These are phyloP conservation scores for Xerus inauris DNA, from an alignment of 2,113 vertebrate genomes.

Conservation along the genomic window DNA sequence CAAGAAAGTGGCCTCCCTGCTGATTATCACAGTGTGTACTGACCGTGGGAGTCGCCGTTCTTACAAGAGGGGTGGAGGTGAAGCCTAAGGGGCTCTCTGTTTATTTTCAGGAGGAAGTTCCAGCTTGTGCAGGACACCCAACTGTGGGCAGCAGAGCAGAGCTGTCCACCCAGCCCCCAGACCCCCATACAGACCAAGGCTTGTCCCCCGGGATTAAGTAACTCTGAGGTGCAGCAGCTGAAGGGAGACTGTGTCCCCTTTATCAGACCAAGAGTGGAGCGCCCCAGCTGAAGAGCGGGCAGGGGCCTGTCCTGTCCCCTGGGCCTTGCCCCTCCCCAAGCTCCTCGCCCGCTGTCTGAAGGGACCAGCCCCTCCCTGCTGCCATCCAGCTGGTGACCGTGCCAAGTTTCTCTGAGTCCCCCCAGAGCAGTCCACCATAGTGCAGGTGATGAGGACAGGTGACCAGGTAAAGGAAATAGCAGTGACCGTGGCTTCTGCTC, in stretches of 20 bases:
- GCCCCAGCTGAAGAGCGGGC: not conserved
- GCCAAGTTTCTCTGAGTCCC: not conserved
- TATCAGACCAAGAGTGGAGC: not conserved
- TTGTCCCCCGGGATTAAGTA: not conserved
- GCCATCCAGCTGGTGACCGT: fast-evolving
- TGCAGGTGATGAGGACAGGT: not conserved
- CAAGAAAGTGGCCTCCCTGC: not conserved
- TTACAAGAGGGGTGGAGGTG: not conserved
- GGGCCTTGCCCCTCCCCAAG: too few species aligned
- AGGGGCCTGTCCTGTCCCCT: not conserved
- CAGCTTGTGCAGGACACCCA: not conserved
- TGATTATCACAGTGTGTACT: not conserved
- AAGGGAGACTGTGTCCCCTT: not conserved
- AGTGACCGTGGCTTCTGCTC: not conserved
- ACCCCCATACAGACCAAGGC: fast-evolving
- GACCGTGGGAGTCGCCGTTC: not conserved
- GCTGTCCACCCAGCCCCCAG: not conserved
- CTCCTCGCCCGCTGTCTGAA: too few species aligned
- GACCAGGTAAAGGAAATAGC: too few species aligned
- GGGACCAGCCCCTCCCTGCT: too few species aligned
- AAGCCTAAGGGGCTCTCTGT: not conserved
- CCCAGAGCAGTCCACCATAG: fast-evolving
- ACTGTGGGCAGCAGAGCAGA: not conserved
- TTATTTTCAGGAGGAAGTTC: not conserved
- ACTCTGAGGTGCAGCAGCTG: too few species aligned